Percentiles rank a stretch among this genome's conserved stretches.
phyloP scores from a whole-genome alignment of 2,797 vertebrate species.

The Coccyzus lansbergi region DNA sequence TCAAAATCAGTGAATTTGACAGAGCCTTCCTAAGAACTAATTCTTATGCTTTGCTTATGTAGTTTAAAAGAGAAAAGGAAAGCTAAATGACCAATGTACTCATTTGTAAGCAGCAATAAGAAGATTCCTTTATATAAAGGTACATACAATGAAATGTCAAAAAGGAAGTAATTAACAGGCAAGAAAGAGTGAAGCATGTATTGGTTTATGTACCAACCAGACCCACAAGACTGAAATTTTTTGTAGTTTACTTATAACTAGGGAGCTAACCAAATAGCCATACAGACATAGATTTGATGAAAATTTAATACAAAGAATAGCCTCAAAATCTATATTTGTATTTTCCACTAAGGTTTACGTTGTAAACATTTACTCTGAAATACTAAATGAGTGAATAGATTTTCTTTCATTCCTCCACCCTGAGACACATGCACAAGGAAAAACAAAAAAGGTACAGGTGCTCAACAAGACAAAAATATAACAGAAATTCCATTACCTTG shows the following conservation, averaged over 20 bases:
- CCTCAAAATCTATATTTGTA: neutral
- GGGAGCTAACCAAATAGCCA: neutral
- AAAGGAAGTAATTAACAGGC: neutral
- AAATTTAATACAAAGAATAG: neutral
- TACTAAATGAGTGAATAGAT: neutral
- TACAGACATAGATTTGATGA: neutral
- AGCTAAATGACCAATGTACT: neutral
- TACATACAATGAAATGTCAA: neutral
- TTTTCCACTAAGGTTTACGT: neutral
- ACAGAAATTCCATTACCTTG: slow-evolving; percentile 82
- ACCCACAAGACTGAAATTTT: neutral
- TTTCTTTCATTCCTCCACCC: neutral
- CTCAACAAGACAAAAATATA: neutral
- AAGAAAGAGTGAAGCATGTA: neutral
- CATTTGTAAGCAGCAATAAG: neutral
- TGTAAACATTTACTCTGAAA: neutral
- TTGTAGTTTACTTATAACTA: neutral
- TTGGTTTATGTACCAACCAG: neutral
- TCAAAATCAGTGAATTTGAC: neutral
- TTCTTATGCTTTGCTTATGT: neutral
- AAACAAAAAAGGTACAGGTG: neutral
- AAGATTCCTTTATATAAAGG: neutral
- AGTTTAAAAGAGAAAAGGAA: neutral
- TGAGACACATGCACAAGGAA: neutral
- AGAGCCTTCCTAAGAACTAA: neutral